A percentile compares a stretch with the other conserved stretches of the same genome.
phyloP scores from a whole-genome alignment of 2,113 vertebrate species.

The Anser brachyrhynchus region DNA sequence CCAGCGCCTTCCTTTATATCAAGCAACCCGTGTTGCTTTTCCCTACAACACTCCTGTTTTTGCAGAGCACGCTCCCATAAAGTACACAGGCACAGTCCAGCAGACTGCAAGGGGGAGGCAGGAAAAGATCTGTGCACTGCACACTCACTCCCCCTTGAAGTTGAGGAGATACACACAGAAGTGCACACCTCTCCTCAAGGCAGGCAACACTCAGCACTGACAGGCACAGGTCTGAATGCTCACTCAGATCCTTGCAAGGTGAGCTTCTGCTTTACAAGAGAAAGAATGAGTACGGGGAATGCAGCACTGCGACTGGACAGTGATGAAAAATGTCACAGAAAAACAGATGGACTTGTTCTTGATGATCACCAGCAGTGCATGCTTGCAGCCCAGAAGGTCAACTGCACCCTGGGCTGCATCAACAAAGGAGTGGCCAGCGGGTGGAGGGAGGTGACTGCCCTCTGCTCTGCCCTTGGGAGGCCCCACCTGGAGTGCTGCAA shows the following conservation, averaged over 20 bases:
- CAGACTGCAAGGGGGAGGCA: background rate
- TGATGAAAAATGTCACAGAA: background rate
- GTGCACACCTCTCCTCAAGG: background rate
- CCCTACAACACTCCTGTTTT: background rate
- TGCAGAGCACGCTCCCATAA: rapidly evolving
- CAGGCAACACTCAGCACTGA: background rate
- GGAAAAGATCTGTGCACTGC: background rate
- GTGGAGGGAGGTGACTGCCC: too few relatives aligned
- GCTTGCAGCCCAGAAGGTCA: too few relatives aligned
- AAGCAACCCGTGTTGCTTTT: background rate
- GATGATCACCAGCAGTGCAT: background rate
- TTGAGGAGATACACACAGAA: background rate
- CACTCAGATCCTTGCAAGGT: background rate
- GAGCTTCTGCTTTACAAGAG: background rate
- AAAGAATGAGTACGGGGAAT: background rate
- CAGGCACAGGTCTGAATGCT: background rate
- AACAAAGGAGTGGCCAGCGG: too few relatives aligned
- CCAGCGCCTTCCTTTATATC: background rate
- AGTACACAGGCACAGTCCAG: background rate
- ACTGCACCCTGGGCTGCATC: too few relatives aligned
- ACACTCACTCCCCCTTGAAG: background rate
- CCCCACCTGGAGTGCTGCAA: too few relatives aligned
- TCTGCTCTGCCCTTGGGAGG: too few relatives aligned
- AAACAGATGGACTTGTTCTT: background rate
- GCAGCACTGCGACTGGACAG: background rate